Evolutionary conservation across 2,888 invertebrate genomes (phyloP), one percentile per base, ranked within the genome.

Genomic region (Synergus laeviventris): DNA sequence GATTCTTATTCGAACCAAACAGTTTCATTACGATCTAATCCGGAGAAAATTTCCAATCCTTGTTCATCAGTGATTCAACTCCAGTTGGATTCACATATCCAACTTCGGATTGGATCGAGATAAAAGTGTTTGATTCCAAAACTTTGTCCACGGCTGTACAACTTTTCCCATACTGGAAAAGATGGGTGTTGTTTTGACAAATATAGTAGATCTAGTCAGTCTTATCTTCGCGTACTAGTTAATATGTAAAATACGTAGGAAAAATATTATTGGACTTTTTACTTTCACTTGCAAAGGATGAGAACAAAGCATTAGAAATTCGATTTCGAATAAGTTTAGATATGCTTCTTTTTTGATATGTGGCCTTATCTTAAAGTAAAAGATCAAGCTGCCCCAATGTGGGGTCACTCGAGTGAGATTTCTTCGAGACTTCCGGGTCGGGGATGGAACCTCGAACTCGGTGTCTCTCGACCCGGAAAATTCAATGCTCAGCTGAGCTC

Each of bases 401-500:
- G 21, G 12, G 18, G 24, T 14, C 21, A 24, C 59, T 14, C 12
- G 21, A 12, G 21, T 59, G 24, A 59, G 4, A 59, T 24, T 24
- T 14, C 12, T 56, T 18, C 12, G 14, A 12, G 21, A 12, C 18
- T 18, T 12, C 16, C 66, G 21, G 21, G 24, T 11, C 16, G 1
- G 45, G 42, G 24, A 49, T 14, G 16, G 42, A 49, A 21, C 38
- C 42, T 24, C 45, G 31, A 49, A 42, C 45, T 70, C 45, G 66
- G 45, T 45, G 39, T 45, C 45, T 45, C 16, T 45, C 45, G 16
- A 45, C 24, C 45, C 42, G 42, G 45, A 24, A 21, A 16, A 24
- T 38, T 62, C 38, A n/a, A 24, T 31, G 75, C 86, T 89, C 89
- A 89, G 85, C 89, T 89, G 64, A 89, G 83, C 73, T 88, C 86